phyloP scores from a whole-genome alignment of 2,888 invertebrate genomes.

The Sphaerophoria taeniata region DNA sequence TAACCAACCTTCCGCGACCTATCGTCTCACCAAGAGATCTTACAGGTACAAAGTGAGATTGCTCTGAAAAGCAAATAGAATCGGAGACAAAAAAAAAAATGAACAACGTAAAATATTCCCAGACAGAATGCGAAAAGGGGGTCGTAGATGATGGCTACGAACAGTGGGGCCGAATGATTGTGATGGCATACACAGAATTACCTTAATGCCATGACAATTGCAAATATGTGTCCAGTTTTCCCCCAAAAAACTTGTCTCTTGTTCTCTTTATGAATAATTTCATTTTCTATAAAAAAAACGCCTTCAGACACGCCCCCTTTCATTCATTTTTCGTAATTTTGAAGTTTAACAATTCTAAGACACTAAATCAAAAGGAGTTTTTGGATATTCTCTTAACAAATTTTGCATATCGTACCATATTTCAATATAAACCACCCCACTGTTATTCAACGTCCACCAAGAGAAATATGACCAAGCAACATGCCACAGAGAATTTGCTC shows the following conservation, averaged over 20 bases:
- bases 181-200: no score
- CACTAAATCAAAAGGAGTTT: no score
- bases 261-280: no score
- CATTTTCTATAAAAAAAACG: no score
- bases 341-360: no score
- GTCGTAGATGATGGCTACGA: conserved; percentile 46
- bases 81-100: conserved; percentile 2
- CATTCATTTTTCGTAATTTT: no score
- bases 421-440: not conserved
- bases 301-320: no score
- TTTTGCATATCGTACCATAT: no score
- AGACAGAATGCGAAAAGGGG: conserved; percentile 42
- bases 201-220: no score
- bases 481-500: conserved; percentile 75
- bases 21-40: conserved; percentile 55
- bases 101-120: conserved; percentile 41
- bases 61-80: conserved; percentile 46
- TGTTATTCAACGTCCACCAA: conserved; percentile 40
- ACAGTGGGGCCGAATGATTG: conserved; percentile 55
- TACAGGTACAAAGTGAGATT: conserved; percentile 68
- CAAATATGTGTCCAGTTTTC: no score
- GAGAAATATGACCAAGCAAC: conserved; percentile 49
- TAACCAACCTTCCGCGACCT: conserved; percentile 54
- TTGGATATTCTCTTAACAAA: conserved; percentile 11
- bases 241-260: no score